Conservation (phyloP, 2,797 vertebrate species). For the Tokudaia tokunoshimensis region DNA sequence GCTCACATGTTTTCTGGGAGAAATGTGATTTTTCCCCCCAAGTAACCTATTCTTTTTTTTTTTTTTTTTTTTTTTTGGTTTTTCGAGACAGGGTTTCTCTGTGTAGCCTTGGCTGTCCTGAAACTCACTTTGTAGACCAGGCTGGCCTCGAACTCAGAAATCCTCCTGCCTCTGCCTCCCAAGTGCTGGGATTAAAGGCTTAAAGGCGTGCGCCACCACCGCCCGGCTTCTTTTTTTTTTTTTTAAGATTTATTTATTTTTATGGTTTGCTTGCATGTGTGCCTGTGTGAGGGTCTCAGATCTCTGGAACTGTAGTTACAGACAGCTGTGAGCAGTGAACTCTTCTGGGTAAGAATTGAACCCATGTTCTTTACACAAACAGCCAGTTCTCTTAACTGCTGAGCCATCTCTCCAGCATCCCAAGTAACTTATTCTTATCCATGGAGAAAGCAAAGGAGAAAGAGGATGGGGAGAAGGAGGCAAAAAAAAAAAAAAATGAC, state of each 20-base stretch:
- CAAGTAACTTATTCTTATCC: neutral
- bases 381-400: neutral
- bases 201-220: no score
- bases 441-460: neutral
- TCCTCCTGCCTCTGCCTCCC: no score
- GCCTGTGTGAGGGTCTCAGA: no score
- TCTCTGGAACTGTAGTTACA: neutral
- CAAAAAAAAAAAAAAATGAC: neutral
- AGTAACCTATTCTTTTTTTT: neutral
- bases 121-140: no score
- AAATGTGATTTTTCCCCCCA: neutral
- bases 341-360: neutral
- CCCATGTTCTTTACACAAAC: neutral
- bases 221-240: no score
- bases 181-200: no score
- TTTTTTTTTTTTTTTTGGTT: no score
- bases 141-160: no score
- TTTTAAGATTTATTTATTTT: neutral
- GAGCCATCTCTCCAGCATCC: neutral
- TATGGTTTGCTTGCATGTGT: no score
- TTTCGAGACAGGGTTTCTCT: no score
- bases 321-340: neutral
- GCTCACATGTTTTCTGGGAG: constrained; percentile 13
- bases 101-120: no score
- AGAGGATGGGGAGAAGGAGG: neutral